Evolutionary conservation across 2,797 vertebrate genomes (phyloP), one percentile per base, ranked within the genome.

Genomic region (Graptemys geographica): DNA sequence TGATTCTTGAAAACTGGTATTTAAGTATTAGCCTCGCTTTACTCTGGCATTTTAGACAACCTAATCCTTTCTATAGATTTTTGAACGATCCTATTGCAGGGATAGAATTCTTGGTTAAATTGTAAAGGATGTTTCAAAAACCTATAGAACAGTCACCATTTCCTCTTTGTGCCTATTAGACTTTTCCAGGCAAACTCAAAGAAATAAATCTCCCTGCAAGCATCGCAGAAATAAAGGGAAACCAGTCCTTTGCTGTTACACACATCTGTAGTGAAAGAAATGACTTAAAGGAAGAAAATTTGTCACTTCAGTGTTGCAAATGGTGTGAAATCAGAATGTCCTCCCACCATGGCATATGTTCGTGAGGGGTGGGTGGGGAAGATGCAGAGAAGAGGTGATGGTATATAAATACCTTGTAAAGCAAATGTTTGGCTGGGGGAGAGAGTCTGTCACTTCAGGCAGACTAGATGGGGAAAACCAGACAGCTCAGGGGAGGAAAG

Each of bases 341-440:
- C 94, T 96, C 96, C 96, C 83, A 97, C 96, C 57, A 78, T 56
- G 86, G 95, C 95, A 93, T 96, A 82, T 96, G 95, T 94, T 96
- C 96, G 96, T 94, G 83, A 92, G 94, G 59, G 83, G 96, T 96
- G 88, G 94, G 97, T 0, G 90, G 96, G 86, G 92, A 94, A 95
- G 90, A 96, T 95, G 93, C 90, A 87, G 93, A 89, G 93, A 95
- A 96, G 95, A 97, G 92, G 90, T 96, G 94, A 89, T 91, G 86
- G 88, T 96, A 96, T 92, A 97, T 97, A 97, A 97, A 96, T 96
- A 97, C 92, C 84, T 92, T 84, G 82, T 97, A 92, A 96, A 97
- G 96, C 92, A 96, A 96, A 92, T 56, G 89, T 76, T 96, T 97
- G 97, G 95, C 94, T 84, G 41, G 44, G 47, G 59, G 88, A 96